Base-by-base conservation (phyloP, 2,113 vertebrate species). In the Cromileptes altivelis region DNA sequence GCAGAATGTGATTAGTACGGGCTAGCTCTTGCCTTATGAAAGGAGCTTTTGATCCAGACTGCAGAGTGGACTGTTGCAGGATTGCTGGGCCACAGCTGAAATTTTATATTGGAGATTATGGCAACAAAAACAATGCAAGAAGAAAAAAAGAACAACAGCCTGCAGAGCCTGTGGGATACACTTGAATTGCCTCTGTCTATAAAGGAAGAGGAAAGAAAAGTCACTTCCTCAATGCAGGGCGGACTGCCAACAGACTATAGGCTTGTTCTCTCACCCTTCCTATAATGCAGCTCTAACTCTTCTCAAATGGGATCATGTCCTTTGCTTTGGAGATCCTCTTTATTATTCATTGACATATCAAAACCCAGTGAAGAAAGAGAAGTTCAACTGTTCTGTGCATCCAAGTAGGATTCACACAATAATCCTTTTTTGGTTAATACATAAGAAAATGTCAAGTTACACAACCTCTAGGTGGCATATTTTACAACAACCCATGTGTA, bases 1-100 rank as follows among this genome's bases (percentile, higher is more conserved):
- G 73, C 90, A 88, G 85, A 93, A 91, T 83, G 88, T 76, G 89
- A 92, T 93, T 87, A 93, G 90, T 79, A 57, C 23, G n/a, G 49
- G 76, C 63, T n/a, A 58, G 79, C 84, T 74, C 80, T 75, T 15
- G 64, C 79, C 75, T 90, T 85, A 84, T 76, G 86, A 87, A 84
- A 84, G 83, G 81, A 87, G 83, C 82, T 83, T 92, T 90, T 91
- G 65, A 92, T 86, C 78, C 84, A 87, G 89, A 92, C 87, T 83
- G 86, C 52, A 52, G 42, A 45, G 76, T 7, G 72, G 77, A 73
- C 81, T 70, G 82, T 78, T 81, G 80, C 61, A 62, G 87, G 82
- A 87, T 87, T 84, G 86, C 78, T 11, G 25, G 64, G 68, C 71
- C 57, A 40, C 56, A 47, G 63, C 67, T 86, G 74, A 86, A 84